phyloP scores from a whole-genome alignment of 1,140 invertebrate species.

The Monomorium pharaonis region DNA sequence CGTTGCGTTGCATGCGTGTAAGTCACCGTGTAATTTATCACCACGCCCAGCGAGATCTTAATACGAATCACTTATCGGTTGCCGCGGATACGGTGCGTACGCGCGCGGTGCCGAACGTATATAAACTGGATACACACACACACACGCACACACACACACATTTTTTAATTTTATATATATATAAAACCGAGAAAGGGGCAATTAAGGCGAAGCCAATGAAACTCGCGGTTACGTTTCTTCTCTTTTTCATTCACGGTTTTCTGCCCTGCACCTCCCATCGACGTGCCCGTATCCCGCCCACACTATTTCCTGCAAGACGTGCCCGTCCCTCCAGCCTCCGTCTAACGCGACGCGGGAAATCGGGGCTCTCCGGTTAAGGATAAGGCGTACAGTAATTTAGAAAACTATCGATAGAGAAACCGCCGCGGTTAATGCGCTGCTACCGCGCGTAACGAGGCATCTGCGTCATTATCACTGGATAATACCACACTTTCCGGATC shows the following conservation, averaged over 20 bases:
- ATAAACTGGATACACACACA: too few species aligned
- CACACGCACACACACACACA: too few species aligned
- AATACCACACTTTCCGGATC: constrained; percentile 50
- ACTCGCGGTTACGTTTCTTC: constrained; percentile 22
- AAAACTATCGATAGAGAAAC: constrained; percentile 56
- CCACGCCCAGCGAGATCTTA: constrained; percentile 77
- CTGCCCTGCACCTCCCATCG: background rate
- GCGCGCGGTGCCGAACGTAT: background rate
- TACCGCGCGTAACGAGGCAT: constrained; percentile 49
- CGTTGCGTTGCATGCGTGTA: constrained; percentile 66
- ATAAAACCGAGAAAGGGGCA: constrained; percentile 67
- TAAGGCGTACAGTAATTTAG: constrained; percentile 60
- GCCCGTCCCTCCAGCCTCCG: background rate
- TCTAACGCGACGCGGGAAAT: constrained; percentile 19
- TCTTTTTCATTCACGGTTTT: constrained; percentile 31
- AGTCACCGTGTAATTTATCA: constrained; percentile 76
- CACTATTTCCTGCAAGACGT: constrained; percentile 11
- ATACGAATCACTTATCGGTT: constrained; percentile 77
- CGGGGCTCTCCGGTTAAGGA: background rate
- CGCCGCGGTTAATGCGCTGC: constrained; percentile 49
- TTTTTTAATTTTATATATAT: background rate
- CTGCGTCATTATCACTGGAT: constrained; percentile 58
- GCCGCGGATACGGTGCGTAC: constrained; percentile 44
- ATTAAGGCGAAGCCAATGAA: constrained; percentile 69
- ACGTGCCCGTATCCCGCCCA: background rate